Evolutionary conservation across 2,888 invertebrate species (phyloP).

Genomic region (Polymixis flavicincta): DNA sequence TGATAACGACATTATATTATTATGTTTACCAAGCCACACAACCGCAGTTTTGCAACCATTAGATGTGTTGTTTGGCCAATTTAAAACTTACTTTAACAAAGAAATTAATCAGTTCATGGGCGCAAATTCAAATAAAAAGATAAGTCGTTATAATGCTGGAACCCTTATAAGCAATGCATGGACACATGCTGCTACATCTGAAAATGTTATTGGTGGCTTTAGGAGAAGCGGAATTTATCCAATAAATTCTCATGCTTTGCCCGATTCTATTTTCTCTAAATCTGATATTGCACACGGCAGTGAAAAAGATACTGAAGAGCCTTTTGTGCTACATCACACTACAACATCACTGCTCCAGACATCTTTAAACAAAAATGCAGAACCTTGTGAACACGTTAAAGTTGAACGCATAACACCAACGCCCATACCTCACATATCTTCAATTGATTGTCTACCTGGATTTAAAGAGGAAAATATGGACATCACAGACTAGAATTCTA

Average conservation of each 20-base stretch:
- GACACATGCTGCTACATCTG: neutral
- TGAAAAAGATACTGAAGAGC: neutral
- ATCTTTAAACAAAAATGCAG: conserved; percentile 7
- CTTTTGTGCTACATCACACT: neutral
- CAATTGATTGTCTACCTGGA: neutral
- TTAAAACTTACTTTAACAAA: neutral
- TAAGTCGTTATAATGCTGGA: neutral
- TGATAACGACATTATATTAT: conserved; percentile 1
- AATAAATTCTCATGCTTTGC: neutral
- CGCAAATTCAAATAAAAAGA: neutral
- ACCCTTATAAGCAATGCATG: neutral
- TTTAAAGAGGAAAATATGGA: neutral
- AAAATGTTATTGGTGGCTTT: conserved; percentile 2
- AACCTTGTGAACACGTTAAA: conserved; percentile 4
- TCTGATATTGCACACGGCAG: neutral
- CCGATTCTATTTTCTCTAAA: neutral
- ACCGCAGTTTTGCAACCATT: neutral
- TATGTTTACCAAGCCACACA: conserved; percentile 5
- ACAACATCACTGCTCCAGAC: neutral
- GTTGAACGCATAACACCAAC: neutral
- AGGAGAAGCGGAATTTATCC: neutral
- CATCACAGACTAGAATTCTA: neutral
- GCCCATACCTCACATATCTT: neutral
- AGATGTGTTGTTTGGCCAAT: neutral
- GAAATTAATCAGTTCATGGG: neutral